Evolutionary conservation across 2,113 vertebrate genomes (phyloP).

Genomic region (Microcebus ravelobensis): DNA sequence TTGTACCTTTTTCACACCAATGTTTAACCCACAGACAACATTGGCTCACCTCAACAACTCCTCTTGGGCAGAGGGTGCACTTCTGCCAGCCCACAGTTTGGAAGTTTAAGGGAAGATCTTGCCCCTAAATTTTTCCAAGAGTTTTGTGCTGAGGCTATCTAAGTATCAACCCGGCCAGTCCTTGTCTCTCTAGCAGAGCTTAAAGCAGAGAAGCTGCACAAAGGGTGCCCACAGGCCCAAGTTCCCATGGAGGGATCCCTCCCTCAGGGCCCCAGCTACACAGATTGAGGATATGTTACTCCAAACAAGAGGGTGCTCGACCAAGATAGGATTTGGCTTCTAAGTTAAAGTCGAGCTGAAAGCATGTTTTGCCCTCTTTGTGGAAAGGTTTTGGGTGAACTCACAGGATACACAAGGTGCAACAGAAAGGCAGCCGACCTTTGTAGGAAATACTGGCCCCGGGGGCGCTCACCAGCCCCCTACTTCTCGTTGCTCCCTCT

Average conservation of each 20-base stretch:
- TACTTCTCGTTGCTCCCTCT: background rate
- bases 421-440: accelerated
- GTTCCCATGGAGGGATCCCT: background rate
- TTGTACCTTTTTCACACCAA: background rate
- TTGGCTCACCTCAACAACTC: background rate
- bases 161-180: accelerated
- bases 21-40: background rate
- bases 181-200: background rate
- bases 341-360: background rate
- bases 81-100: background rate
- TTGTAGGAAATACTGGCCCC: background rate
- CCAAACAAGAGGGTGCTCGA: background rate
- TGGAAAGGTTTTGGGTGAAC: background rate
- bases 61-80: background rate
- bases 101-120: background rate
- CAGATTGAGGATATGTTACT: background rate
- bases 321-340: background rate
- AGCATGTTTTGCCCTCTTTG: background rate
- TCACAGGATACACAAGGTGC: background rate
- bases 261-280: background rate
- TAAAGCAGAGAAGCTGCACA: background rate
- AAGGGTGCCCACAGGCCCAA: accelerated
- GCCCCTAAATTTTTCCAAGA: background rate
- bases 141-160: background rate
- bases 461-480: accelerated